Evolutionary conservation across 2,797 vertebrate genomes (phyloP), one percentile per base, ranked within the genome.

Genomic region (Xerus rutilus): DNA sequence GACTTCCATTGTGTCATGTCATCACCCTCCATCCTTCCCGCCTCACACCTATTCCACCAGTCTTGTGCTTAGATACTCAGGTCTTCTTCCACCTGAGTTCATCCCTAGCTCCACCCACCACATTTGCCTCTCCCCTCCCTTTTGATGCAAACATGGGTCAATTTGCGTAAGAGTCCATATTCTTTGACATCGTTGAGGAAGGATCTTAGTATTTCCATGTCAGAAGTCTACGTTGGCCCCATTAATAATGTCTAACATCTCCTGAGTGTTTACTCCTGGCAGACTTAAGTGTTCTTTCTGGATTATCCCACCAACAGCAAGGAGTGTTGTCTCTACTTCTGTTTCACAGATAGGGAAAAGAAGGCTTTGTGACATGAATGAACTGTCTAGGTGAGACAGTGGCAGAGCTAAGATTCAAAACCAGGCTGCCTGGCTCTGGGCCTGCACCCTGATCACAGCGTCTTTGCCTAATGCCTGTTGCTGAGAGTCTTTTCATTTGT

Each of bases 401-500:
- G 32, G 18, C 20, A 23, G 64, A 17, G 17, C 23, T 52, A 4
- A 25, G 6, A 43, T 39, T 64, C 28, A 54, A 62, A 30, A 28
- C 39, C 20, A 5, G 30, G 35, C 18, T 23, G n/a, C 81, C 74
- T 72, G 78, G 93, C 52, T 82, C 2, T 0, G 21, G 32, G 30
- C 20, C 35, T 20, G 30, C 0, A 14, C 12, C 23, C 74, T 25
- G 57, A 14, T n/a, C 47, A 7, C n/a, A 28, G 54, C 12, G 35
- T 73, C 69, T 76, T 82, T 45, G 30, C 67, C 45, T 70, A 52
- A 30, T 59, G 49, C 54, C 35, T 45, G 1, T 78, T 83, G 10
- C 47, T 49, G 73, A 85, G 30, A 30, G 20, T 74, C 52, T 59
- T 81, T 87, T 43, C 69, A 39, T 77, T 92, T 93, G 73, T 85